A percentile compares a stretch with the other conserved stretches of the same genome.
These are phyloP conservation scores for Caenorhabditis sp. DNA, from an alignment of 2,888 invertebrate species.

Conservation along the genomic window DNA sequence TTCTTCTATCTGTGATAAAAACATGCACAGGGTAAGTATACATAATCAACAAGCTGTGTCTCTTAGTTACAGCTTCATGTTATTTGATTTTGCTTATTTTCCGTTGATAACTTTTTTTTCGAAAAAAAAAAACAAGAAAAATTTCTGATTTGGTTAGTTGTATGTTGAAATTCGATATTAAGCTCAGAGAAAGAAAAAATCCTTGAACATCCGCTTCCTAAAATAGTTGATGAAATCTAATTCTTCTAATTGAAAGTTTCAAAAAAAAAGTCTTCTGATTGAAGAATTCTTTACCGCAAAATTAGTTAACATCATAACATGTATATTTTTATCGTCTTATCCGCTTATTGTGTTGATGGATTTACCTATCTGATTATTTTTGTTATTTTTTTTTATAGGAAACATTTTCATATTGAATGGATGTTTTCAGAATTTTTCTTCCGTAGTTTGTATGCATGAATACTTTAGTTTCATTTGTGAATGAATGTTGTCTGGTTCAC, in stretches of 20 bases:
- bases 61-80: conserved; percentile 4
- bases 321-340: too few species aligned
- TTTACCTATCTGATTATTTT: too few species aligned
- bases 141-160: background rate
- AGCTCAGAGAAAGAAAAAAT: conserved; percentile 3
- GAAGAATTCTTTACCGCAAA: background rate
- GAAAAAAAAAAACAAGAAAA: background rate
- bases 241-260: background rate
- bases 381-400: too few species aligned
- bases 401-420: too few species aligned
- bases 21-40: background rate
- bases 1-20: background rate
- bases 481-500: too few species aligned
- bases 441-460: too few species aligned
- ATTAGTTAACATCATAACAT: too few species aligned
- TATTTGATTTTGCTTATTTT: background rate
- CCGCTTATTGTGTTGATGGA: too few species aligned
- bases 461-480: too few species aligned
- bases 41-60: background rate
- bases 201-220: conserved; percentile 1
- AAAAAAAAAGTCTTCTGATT: background rate
- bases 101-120: background rate
- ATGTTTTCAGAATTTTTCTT: too few species aligned
- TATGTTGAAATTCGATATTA: background rate
- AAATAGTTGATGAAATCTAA: background rate